These are phyloP conservation scores for Drosophila oshimai DNA, from an alignment of 1,140 invertebrate species.

Conservation along the genomic window DNA sequence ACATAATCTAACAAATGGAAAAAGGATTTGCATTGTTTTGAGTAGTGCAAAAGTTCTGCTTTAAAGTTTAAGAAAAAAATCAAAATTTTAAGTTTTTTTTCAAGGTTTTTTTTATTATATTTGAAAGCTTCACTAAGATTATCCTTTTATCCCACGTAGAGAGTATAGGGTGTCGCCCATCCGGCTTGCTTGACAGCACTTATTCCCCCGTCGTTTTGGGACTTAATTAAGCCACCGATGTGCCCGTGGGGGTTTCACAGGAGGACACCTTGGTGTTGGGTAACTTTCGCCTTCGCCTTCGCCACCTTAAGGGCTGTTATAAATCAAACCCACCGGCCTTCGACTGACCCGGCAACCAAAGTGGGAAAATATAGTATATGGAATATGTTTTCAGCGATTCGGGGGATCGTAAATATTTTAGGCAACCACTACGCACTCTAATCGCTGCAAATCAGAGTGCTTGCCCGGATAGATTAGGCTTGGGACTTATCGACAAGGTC, in stretches of 20 bases:
- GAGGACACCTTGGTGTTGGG: neutral
- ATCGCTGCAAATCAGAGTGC: constrained; percentile 31
- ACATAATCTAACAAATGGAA: too few relatives aligned
- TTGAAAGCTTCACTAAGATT: too few relatives aligned
- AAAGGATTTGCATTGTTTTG: too few relatives aligned
- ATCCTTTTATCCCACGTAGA: too few relatives aligned
- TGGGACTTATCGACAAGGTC: neutral
- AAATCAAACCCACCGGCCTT: constrained; percentile 15
- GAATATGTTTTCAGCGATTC: too few relatives aligned
- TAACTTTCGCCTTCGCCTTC: neutral
- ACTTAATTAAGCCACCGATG: neutral
- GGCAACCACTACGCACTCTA: neutral
- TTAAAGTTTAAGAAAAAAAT: too few relatives aligned
- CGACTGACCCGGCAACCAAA: constrained; percentile 24
- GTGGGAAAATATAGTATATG: neutral
- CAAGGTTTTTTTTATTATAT: too few relatives aligned
- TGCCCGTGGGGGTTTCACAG: neutral
- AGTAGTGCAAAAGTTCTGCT: too few relatives aligned
- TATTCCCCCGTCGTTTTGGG: neutral
- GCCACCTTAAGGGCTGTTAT: neutral
- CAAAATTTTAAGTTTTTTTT: too few relatives aligned
- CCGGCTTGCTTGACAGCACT: neutral
- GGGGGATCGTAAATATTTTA: constrained; percentile 27
- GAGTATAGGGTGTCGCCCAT: neutral
- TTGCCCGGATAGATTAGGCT: constrained; percentile 3